Evolutionary conservation across 2,888 invertebrate genomes (phyloP).

Genomic region (Drosophila aldrichi): DNA sequence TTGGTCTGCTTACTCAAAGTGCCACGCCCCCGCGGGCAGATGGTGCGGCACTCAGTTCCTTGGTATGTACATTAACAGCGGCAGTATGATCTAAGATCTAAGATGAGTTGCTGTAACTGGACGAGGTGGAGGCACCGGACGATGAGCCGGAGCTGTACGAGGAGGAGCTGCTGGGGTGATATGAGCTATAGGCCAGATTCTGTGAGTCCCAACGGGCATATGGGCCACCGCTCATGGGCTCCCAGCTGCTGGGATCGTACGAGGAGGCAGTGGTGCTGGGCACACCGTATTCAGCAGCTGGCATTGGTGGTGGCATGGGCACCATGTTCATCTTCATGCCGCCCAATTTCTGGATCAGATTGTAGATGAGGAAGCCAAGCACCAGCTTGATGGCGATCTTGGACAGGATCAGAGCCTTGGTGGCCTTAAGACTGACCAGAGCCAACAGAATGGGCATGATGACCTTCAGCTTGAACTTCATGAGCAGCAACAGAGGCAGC

Average conservation of each 20-base stretch:
- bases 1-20: constrained; percentile 68
- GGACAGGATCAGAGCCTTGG: constrained; percentile 93
- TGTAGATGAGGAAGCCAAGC: constrained; percentile 92
- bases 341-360: constrained; percentile 92
- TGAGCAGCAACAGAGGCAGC: constrained; percentile 90
- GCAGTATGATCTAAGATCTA: constrained; percentile 46
- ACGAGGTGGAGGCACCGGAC: constrained; percentile 63
- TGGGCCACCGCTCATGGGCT: constrained; percentile 90
- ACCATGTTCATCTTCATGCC: constrained; percentile 91
- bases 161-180: constrained; percentile 89
- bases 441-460: constrained; percentile 93
- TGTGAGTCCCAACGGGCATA: constrained; percentile 92
- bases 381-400: constrained; percentile 93
- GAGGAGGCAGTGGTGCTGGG: constrained; percentile 90
- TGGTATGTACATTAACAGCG: constrained; percentile 68
- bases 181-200: constrained; percentile 90
- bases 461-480: constrained; percentile 94
- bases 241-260: constrained; percentile 89
- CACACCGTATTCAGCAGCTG: constrained; percentile 89
- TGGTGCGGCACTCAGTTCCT: constrained; percentile 45
- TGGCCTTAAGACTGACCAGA: constrained; percentile 92
- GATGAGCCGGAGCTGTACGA: constrained; percentile 86
- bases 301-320: constrained; percentile 87
- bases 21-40: constrained; percentile 31
- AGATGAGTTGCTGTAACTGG: constrained; percentile 79